These are phyloP conservation scores for Hymenopus coronatus DNA, from an alignment of 2,888 invertebrate genomes.

Conservation along the genomic window DNA sequence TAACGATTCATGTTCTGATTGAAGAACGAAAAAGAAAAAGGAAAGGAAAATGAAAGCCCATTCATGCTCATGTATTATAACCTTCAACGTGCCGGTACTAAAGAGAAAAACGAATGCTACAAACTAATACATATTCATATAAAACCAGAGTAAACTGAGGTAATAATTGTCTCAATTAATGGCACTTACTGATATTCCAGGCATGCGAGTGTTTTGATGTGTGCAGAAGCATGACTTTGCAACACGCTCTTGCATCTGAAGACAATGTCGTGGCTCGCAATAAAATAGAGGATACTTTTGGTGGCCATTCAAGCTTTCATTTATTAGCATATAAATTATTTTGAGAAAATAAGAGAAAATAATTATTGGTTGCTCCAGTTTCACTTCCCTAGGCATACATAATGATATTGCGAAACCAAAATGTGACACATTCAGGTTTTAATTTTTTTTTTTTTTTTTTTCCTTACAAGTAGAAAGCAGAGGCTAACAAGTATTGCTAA, in stretches of 20 bases:
- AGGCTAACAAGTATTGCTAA: too few species aligned
- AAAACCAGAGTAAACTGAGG: neutral
- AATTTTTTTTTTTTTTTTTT: too few species aligned
- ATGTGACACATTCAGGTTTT: neutral
- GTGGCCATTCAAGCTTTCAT: neutral
- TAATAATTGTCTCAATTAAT: neutral
- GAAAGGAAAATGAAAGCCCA: neutral
- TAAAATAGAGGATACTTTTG: neutral
- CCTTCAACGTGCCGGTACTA: neutral
- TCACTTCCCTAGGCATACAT: neutral
- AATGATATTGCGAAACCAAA: neutral
- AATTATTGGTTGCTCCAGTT: neutral
- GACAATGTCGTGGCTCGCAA: neutral
- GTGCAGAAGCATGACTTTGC: neutral
- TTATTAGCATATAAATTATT: neutral
- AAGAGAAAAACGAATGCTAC: neutral
- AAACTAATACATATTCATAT: neutral
- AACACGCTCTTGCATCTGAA: neutral
- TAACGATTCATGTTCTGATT: neutral
- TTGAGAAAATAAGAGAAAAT: neutral
- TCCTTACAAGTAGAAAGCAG: too few species aligned
- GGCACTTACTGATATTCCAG: neutral
- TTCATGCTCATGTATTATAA: neutral
- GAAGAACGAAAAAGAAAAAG: neutral
- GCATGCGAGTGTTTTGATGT: too few species aligned